These are phyloP conservation scores for Gonatopus flavifemur DNA, from an alignment of 1,140 invertebrate genomes.

Conservation along the genomic window DNA sequence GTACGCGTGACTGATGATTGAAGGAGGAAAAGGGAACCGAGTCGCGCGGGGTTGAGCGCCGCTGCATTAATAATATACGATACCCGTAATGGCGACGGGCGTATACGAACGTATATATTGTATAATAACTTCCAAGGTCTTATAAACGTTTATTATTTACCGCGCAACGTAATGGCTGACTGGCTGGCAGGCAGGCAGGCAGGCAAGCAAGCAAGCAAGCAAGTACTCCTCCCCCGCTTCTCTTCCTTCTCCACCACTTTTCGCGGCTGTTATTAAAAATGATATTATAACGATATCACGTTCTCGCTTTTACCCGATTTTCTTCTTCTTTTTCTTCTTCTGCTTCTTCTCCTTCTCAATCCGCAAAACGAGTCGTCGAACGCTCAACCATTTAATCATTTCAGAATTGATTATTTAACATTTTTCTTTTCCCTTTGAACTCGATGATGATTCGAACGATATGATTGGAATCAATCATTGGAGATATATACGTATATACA, in stretches of 20 bases:
- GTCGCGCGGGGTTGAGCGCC: constrained; percentile 47
- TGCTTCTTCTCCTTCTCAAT: too few relatives aligned
- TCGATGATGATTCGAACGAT: too few relatives aligned
- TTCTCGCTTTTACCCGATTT: constrained; percentile 21
- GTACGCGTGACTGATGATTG: neutral
- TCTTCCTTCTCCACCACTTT: too few relatives aligned
- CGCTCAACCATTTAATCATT: too few relatives aligned
- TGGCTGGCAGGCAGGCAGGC: constrained; percentile 44
- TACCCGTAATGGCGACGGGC: constrained; percentile 57
- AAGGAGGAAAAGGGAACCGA: constrained; percentile 20
- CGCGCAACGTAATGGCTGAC: constrained; percentile 56
- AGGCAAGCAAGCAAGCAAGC: neutral
- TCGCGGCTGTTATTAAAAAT: constrained; percentile 50
- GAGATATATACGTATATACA: too few relatives aligned
- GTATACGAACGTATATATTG: constrained; percentile 57
- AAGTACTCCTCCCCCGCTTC: constrained; percentile 31
- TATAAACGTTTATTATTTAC: constrained; percentile 61
- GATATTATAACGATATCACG: constrained; percentile 41
- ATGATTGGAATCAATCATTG: too few relatives aligned
- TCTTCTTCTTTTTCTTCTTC: constrained; percentile 18
- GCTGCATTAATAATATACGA: constrained; percentile 61
- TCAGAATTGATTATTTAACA: too few relatives aligned
- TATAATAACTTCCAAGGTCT: constrained; percentile 60
- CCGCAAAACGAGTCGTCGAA: too few relatives aligned
- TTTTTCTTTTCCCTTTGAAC: too few relatives aligned